A percentile compares a stretch with the other conserved stretches of the same genome.
These are phyloP conservation scores for Diploptera punctata DNA, from an alignment of 2,888 invertebrate genomes.

Conservation along the genomic window DNA sequence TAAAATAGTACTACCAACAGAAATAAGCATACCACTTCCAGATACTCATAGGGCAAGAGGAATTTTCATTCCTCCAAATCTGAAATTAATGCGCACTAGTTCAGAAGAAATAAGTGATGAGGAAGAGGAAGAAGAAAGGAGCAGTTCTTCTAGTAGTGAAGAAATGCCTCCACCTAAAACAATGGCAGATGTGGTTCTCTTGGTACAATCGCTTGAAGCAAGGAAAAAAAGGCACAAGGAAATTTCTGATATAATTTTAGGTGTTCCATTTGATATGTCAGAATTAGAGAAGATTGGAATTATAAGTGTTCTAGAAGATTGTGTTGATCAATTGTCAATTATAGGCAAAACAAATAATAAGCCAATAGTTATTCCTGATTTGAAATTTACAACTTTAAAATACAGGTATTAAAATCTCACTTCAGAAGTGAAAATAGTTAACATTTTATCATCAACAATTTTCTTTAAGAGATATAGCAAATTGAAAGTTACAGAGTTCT, in stretches of 20 bases:
- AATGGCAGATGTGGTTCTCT: not conserved
- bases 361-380: not conserved
- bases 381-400: not conserved
- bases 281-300: not conserved
- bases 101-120: no score
- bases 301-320: conserved; percentile 2
- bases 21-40: no score
- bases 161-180: not conserved
- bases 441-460: no score
- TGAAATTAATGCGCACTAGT: no score
- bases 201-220: not conserved
- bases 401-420: not conserved
- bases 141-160: not conserved
- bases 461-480: no score
- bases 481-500: no score
- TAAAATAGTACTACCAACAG: no score
- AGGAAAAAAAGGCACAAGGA: not conserved
- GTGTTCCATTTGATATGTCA: not conserved
- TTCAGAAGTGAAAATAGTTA: no score
- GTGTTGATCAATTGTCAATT: not conserved
- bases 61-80: no score
- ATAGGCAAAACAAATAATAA: not conserved
- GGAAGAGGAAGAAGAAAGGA: not conserved
- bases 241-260: not conserved
- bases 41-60: no score